Percentiles rank a stretch among this genome's conserved stretches.
These are phyloP conservation scores for Eupsilia transversa DNA, from an alignment of 2,888 invertebrate genomes.

Conservation along the genomic window DNA sequence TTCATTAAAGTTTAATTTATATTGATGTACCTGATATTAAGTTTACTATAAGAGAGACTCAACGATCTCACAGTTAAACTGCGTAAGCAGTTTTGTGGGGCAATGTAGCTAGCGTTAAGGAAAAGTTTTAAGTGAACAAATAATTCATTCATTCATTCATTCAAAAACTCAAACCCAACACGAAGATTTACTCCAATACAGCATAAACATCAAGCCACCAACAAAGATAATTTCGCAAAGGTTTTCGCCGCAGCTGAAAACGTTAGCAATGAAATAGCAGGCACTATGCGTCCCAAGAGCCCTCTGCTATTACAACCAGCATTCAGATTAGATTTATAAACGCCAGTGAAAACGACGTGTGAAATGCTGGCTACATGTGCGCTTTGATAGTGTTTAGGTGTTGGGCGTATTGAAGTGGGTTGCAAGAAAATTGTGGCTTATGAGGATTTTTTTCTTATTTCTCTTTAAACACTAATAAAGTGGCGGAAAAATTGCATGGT, in stretches of 20 bases:
- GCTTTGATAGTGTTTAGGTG: slow-evolving; percentile 24
- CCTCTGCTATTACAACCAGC: slow-evolving; percentile 67
- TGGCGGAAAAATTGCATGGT: neutral
- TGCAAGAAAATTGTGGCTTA: neutral
- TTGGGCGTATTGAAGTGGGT: neutral
- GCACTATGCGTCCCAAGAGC: slow-evolving; percentile 67
- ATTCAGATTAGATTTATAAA: slow-evolving; percentile 75
- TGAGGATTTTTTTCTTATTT: too few species aligned
- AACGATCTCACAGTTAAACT: too few species aligned
- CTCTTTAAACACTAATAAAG: neutral
- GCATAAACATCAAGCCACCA: neutral
- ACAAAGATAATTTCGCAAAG: slow-evolving; percentile 31
- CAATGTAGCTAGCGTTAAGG: too few species aligned
- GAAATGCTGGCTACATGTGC: slow-evolving; percentile 48
- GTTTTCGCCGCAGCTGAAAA: slow-evolving; percentile 25
- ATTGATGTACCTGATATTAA: too few species aligned
- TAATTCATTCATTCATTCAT: too few species aligned
- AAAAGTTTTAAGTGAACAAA: too few species aligned
- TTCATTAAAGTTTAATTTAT: too few species aligned
- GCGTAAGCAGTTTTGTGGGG: too few species aligned
- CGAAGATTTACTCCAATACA: neutral
- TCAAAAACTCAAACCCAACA: too few species aligned
- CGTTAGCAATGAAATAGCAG: slow-evolving; percentile 59
- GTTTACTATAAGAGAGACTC: too few species aligned
- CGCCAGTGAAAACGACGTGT: slow-evolving; percentile 62